Evolutionary conservation across 2,113 vertebrate genomes (phyloP).

Genomic region (Electrona antarctica): DNA sequence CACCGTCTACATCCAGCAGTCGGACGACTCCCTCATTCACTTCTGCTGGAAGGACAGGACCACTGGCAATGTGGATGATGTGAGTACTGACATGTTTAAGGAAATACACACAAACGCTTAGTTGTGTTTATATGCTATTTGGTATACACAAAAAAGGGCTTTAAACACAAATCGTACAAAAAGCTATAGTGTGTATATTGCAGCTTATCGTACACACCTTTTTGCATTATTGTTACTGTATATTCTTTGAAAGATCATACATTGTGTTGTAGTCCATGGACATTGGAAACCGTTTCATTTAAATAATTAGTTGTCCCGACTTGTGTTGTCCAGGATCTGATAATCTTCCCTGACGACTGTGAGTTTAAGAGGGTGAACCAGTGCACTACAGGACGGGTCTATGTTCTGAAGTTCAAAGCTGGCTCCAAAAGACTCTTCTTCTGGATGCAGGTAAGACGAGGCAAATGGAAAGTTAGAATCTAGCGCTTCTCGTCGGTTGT

Average conservation of each 20-base stretch:
- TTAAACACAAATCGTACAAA: too few relatives aligned
- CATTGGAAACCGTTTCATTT: too few relatives aligned
- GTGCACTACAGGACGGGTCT: constrained; percentile 94
- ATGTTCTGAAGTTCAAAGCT: constrained; percentile 96
- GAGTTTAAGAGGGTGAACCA: constrained; percentile 95
- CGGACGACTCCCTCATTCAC: constrained; percentile 95
- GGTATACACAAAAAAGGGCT: too few relatives aligned
- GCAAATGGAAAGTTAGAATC: not conserved
- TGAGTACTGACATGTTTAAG: constrained; percentile 69
- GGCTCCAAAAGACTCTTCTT: constrained; percentile 97
- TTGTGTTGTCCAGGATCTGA: constrained; percentile 84
- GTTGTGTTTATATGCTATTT: too few relatives aligned
- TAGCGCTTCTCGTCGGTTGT: not conserved
- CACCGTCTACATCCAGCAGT: constrained; percentile 94
- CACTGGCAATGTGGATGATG: constrained; percentile 89
- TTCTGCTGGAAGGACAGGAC: constrained; percentile 99
- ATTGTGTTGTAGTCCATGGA: too few relatives aligned
- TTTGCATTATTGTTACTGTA: too few relatives aligned
- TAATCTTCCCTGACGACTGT: constrained; percentile 98
- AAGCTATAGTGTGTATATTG: too few relatives aligned
- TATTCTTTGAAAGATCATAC: too few relatives aligned
- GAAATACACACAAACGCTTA: too few relatives aligned
- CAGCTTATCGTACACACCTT: too few relatives aligned
- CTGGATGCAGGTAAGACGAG: constrained; percentile 92
- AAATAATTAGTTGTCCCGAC: too few relatives aligned